phyloP scores from a whole-genome alignment of 37 sponge, comb jelly and placozoan species.

The Bolinopsis microptera region DNA sequence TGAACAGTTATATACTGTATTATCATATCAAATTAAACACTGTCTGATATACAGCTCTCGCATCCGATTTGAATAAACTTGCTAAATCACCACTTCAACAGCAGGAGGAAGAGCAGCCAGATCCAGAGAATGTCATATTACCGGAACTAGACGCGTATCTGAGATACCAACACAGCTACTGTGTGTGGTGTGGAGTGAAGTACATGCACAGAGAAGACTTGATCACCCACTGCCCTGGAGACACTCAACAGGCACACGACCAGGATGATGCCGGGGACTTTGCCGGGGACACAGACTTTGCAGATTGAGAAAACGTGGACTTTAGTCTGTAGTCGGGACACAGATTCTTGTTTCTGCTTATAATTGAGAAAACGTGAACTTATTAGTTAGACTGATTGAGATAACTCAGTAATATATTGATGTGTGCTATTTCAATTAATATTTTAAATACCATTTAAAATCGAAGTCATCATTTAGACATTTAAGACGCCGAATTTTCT shows the following conservation, averaged over 20 bases:
- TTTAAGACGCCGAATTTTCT: too few species aligned
- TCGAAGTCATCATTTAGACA: too few species aligned
- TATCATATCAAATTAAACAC: too few species aligned
- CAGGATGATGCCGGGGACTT: background rate
- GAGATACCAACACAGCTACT: conserved; percentile 72
- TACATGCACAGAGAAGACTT: background rate
- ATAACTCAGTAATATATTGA: too few species aligned
- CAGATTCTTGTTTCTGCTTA: too few species aligned
- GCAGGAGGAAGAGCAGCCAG: background rate
- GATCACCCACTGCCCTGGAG: conserved; percentile 14
- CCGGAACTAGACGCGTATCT: conserved; percentile 69
- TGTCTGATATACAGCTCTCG: background rate
- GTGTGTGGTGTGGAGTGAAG: conserved; percentile 80
- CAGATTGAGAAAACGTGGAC: too few species aligned
- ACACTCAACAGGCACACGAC: conserved; percentile 4
- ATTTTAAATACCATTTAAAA: too few species aligned
- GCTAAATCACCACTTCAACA: background rate
- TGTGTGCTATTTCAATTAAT: too few species aligned
- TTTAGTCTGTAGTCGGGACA: too few species aligned
- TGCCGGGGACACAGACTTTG: conserved; percentile 37
- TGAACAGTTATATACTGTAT: too few species aligned
- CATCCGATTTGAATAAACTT: background rate
- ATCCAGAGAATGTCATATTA: conserved; percentile 63
- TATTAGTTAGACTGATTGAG: too few species aligned
- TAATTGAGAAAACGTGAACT: too few species aligned